Evolutionary conservation across 2,888 invertebrate species (phyloP).

Genomic region (Eumerus sabulonum): DNA sequence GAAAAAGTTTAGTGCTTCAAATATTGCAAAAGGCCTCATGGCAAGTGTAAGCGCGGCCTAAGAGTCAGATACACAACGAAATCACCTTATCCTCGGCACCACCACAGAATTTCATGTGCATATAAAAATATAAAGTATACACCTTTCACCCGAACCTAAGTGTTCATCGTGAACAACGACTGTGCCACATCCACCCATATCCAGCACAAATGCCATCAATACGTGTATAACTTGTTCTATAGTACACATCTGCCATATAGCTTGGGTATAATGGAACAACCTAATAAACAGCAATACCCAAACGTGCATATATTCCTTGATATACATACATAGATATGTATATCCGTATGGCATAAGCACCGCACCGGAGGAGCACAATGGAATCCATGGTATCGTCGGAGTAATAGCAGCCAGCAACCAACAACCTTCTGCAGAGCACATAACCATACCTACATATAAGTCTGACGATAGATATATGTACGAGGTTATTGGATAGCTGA

Average conservation of each 20-base stretch:
- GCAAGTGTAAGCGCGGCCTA: constrained; percentile 32
- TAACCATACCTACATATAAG: constrained; percentile 37
- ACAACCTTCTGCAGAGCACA: constrained; percentile 48
- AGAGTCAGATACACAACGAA: too few relatives aligned
- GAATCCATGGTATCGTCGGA: constrained; percentile 60
- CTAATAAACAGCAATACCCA: constrained; percentile 18
- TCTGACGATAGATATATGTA: constrained; percentile 26
- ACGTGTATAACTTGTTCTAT: constrained; percentile 41
- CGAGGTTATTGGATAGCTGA: constrained; percentile 32
- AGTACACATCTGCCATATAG: constrained; percentile 60
- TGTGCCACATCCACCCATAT: constrained; percentile 44
- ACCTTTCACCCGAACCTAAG: constrained; percentile 39
- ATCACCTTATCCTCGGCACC: constrained; percentile 37
- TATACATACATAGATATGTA: neutral
- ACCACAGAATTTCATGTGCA: constrained; percentile 54
- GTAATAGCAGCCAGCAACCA: constrained; percentile 64
- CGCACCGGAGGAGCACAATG: constrained; percentile 57
- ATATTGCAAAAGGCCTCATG: too few relatives aligned
- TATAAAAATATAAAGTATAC: constrained; percentile 53
- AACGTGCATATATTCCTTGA: constrained; percentile 19
- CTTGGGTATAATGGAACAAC: constrained; percentile 27
- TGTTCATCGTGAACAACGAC: constrained; percentile 17
- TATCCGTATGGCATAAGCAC: constrained; percentile 35
- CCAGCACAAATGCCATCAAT: constrained; percentile 17
- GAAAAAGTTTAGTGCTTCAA: too few relatives aligned